Conservation (phyloP, 1,140 invertebrate species). For the Trichonephila clavata region DNA sequence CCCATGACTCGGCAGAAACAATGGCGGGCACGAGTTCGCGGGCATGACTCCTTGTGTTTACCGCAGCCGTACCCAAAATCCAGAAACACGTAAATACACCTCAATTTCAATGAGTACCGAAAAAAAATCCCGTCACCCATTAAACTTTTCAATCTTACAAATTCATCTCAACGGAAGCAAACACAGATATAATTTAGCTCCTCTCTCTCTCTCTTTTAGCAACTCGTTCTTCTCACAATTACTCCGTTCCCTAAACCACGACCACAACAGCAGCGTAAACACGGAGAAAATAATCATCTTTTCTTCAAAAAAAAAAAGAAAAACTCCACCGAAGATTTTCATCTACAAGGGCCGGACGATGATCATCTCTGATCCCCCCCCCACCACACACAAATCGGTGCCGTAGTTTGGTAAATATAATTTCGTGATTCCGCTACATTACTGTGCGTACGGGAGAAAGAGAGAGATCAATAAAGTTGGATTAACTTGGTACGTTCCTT, state of each 20-base stretch:
- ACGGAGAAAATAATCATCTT: too few relatives aligned
- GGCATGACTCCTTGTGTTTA: too few relatives aligned
- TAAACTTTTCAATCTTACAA: too few relatives aligned
- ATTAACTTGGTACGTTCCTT: slow-evolving; percentile 75
- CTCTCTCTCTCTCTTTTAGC: neutral
- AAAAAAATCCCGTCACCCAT: too few relatives aligned
- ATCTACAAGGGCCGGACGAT: neutral
- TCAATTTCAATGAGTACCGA: too few relatives aligned
- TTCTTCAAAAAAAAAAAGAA: neutral
- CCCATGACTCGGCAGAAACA: too few relatives aligned
- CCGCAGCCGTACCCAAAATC: too few relatives aligned
- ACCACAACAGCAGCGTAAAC: neutral
- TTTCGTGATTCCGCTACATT: slow-evolving; percentile 31
- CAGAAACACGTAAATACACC: too few relatives aligned
- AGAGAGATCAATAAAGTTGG: slow-evolving; percentile 71
- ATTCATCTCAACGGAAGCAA: too few relatives aligned
- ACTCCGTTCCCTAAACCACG: neutral
- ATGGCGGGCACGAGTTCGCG: too few relatives aligned
- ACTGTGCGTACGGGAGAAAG: neutral
- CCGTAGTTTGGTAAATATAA: slow-evolving; percentile 20
- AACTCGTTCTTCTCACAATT: neutral
- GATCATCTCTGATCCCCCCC: neutral
- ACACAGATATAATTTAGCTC: too few relatives aligned
- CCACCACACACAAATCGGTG: neutral
- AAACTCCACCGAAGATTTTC: neutral